These are phyloP conservation scores for Erebia ligea DNA, from an alignment of 2,888 invertebrate species.

Conservation along the genomic window DNA sequence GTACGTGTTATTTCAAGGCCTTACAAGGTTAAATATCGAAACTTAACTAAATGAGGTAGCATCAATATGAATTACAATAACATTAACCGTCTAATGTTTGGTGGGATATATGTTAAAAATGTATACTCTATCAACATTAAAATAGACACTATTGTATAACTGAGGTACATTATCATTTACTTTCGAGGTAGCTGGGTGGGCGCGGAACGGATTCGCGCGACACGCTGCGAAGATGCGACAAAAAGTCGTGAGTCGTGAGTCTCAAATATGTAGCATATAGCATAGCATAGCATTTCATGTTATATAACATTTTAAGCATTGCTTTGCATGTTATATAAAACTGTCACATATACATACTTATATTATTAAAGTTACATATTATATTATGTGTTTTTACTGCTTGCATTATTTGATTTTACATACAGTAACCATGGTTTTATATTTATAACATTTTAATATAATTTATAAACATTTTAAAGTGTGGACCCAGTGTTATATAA, in stretches of 20 bases:
- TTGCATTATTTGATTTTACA: no score
- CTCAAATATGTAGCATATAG: not conserved
- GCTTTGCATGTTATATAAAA: not conserved
- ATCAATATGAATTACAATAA: conserved; percentile 74
- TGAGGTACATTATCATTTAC: conserved; percentile 76
- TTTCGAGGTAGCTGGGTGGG: conserved; percentile 69
- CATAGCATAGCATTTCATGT: not conserved
- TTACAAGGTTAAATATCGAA: conserved; percentile 36
- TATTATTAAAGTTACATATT: not conserved
- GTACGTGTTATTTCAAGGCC: not conserved
- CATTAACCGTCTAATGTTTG: conserved; percentile 73
- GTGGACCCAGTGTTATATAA: not conserved
- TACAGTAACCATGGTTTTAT: no score
- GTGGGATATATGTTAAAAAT: conserved; percentile 75
- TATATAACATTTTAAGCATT: not conserved
- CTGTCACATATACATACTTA: not conserved
- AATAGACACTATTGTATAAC: conserved; percentile 73
- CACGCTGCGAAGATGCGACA: not conserved
- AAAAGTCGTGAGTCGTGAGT: conserved; percentile 12
- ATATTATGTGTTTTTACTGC: no score
- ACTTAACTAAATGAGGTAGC: conserved; percentile 78
- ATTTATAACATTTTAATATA: not conserved
- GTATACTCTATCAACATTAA: conserved; percentile 70
- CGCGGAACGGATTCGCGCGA: conserved; percentile 7
- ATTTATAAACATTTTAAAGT: not conserved